Evolutionary conservation across 1,140 invertebrate species (phyloP).

Genomic region (Tetramorium simillimum): DNA sequence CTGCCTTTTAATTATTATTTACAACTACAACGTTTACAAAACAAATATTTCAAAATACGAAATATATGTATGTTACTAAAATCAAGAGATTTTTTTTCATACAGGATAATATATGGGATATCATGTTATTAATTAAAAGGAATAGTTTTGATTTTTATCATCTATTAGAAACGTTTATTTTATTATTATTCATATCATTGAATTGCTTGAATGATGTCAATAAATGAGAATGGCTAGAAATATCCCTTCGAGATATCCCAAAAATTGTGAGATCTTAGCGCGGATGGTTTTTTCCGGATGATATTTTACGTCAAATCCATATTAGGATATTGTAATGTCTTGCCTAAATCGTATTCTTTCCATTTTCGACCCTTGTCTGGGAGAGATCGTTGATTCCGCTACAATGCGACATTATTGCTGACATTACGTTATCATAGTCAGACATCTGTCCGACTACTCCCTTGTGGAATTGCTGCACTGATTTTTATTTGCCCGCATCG

Average conservation of each 20-base stretch:
- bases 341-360: slow-evolving; percentile 66
- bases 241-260: background rate
- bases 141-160: background rate
- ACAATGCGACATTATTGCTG: slow-evolving; percentile 70
- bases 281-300: background rate
- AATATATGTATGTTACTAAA: background rate
- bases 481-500: background rate
- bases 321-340: slow-evolving; percentile 47
- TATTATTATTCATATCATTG: background rate
- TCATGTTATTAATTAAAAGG: background rate
- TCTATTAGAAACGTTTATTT: background rate
- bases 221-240: background rate
- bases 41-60: background rate
- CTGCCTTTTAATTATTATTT: slow-evolving; percentile 30
- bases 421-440: slow-evolving; percentile 73
- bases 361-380: slow-evolving; percentile 42
- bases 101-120: background rate
- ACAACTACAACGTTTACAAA: background rate
- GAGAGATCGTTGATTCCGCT: slow-evolving; percentile 71
- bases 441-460: slow-evolving; percentile 60
- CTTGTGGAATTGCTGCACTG: background rate
- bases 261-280: background rate
- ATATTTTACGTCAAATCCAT: slow-evolving; percentile 17
- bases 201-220: background rate
- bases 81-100: background rate